These are phyloP conservation scores for Rhabditoides inermis DNA, from an alignment of 2,888 invertebrate species.

Conservation along the genomic window DNA sequence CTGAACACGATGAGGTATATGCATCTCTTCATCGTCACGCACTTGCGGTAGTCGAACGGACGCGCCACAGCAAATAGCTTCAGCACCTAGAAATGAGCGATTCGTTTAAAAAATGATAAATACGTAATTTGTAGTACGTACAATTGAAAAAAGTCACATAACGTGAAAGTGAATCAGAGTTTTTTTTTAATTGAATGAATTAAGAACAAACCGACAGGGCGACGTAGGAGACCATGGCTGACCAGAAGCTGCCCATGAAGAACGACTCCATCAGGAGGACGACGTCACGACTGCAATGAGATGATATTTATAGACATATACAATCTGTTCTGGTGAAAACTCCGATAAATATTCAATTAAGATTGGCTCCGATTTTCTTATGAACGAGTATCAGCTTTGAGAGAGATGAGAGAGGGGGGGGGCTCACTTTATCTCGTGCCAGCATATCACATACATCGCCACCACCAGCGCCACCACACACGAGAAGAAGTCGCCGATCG, in stretches of 20 bases:
- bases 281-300: slow-evolving; percentile 37
- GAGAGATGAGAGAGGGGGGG: background rate
- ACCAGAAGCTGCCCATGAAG: slow-evolving; percentile 44
- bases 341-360: background rate
- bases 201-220: slow-evolving; percentile 23
- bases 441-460: slow-evolving; percentile 31
- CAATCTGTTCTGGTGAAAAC: background rate
- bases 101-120: too few species aligned
- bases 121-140: too few species aligned
- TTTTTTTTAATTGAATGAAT: background rate
- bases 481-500: slow-evolving; percentile 44
- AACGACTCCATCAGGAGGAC: slow-evolving; percentile 40
- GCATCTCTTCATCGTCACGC: slow-evolving; percentile 44
- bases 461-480: slow-evolving; percentile 30
- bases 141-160: background rate
- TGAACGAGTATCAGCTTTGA: background rate
- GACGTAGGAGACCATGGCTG: slow-evolving; percentile 41
- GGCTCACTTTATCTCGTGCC: slow-evolving; percentile 41
- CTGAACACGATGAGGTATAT: slow-evolving; percentile 40
- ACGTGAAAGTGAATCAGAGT: background rate
- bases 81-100: too few species aligned
- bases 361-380: background rate
- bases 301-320: background rate
- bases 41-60: slow-evolving; percentile 43
- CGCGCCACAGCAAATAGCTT: slow-evolving; percentile 42